Evolutionary conservation across 2,888 invertebrate species (phyloP).

Genomic region (Scaeva pyrastri): DNA sequence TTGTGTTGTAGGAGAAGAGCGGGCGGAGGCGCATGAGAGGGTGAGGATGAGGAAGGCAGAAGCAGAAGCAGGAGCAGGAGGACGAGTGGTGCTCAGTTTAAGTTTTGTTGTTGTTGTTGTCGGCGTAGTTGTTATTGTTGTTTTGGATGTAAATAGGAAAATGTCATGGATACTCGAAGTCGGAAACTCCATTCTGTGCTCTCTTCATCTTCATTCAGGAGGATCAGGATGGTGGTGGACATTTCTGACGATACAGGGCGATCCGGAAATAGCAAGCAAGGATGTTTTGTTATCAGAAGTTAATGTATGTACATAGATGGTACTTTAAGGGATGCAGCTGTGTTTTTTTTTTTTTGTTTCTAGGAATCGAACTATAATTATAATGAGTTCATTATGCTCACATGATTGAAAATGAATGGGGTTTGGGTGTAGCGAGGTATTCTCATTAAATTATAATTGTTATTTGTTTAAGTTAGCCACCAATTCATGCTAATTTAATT

Average conservation of each 20-base stretch:
- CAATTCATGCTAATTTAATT: no score
- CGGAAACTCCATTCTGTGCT: slow-evolving; percentile 20
- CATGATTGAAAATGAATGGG: no score
- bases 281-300: slow-evolving; percentile 23
- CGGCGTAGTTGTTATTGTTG: not conserved
- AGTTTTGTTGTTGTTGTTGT: slow-evolving; percentile 7
- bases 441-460: no score
- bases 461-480: no score
- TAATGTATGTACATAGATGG: no score
- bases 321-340: no score
- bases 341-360: no score
- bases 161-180: slow-evolving; percentile 49
- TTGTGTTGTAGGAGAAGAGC: not conserved
- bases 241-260: slow-evolving; percentile 51
- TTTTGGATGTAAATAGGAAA: slow-evolving; percentile 52
- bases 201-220: slow-evolving; percentile 1
- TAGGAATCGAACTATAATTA: no score
- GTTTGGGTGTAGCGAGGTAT: no score
- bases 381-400: no score
- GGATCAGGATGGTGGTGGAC: slow-evolving; percentile 12
- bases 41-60: not conserved
- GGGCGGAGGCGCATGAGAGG: not conserved
- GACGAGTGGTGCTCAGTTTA: slow-evolving; percentile 8
- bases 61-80: not conserved
- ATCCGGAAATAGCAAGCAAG: slow-evolving; percentile 60